A percentile compares a stretch with the other conserved stretches of the same genome.
These are phyloP conservation scores for Pteronotus mesoamericanus DNA, from an alignment of 2,797 vertebrate species.

Conservation along the genomic window DNA sequence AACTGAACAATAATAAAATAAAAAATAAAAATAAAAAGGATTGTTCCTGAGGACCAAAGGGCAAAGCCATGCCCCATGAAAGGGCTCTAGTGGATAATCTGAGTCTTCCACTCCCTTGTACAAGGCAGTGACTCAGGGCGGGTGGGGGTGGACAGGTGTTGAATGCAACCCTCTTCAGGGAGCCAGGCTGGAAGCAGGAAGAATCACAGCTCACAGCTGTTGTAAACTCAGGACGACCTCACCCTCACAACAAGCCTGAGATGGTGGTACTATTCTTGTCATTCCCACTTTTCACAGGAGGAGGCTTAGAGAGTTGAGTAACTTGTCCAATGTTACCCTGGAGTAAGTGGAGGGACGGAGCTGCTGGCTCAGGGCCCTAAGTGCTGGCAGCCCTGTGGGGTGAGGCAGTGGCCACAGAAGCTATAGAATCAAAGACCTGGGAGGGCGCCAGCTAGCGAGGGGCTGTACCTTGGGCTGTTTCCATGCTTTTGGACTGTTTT, in stretches of 20 bases:
- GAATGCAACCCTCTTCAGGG: not conserved
- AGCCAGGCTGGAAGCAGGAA: not conserved
- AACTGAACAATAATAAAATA: too few relatives aligned
- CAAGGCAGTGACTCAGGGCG: not conserved
- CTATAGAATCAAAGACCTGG: not conserved
- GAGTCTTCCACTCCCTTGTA: not conserved
- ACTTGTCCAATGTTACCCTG: accelerated
- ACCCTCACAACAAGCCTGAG: not conserved
- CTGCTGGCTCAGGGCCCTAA: not conserved
- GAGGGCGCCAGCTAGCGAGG: not conserved
- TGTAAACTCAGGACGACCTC: not conserved
- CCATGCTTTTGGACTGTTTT: not conserved
- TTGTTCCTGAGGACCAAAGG: not conserved
- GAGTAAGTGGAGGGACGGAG: not conserved
- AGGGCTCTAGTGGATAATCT: not conserved
- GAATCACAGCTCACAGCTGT: not conserved
- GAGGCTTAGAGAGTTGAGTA: not conserved
- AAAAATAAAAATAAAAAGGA: too few relatives aligned
- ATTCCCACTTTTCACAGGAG: not conserved
- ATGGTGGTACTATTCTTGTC: not conserved
- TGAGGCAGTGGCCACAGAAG: not conserved
- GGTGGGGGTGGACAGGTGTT: accelerated
- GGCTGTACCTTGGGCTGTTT: not conserved
- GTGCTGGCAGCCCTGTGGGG: not conserved
- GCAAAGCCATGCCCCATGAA: not conserved